Base-by-base conservation (phyloP, 30 jellyfish, hydroid and myxozoan species). In the Aurelia sp. region DNA sequence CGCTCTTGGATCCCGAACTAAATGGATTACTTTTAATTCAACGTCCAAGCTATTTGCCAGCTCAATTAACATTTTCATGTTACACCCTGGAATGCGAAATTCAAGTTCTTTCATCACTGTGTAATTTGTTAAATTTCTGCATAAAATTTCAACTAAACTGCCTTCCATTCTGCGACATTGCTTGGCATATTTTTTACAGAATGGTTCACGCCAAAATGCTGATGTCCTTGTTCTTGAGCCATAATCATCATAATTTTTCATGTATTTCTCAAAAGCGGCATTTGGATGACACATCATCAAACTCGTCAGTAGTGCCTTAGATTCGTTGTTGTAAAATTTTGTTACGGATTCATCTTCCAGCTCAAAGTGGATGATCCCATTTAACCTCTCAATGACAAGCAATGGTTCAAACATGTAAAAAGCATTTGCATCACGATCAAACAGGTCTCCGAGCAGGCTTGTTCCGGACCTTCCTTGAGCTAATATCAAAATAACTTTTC, bases 381-480 rank as follows among this genome's bases (percentile, higher is more conserved):
- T 57, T 4, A 51, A 40, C 44, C 86, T 55, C 33, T 86, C 90
- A 2, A 86, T 55, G 11, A 79, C 86, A 22, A 52, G 70, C 11
- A 76, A 71, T 8, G 96, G 96, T 53, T 86, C 96, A 12, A 76
- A 86, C 20, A 86, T 40, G 37, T 86, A 86, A 27, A 86, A 76
- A 23, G 86, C 90, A 21, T 86, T 73, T 23, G 11, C 52, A 33
- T 86, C 90, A 7, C 86, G 85, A 69, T 86, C 78, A 35, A 86
- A 76, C 21, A 86, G 18, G 27, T 76, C 81, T 3, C 91, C 96
- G 19, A 86, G 48, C 27, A 86, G 48, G 40, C 90, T 76, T 69
- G 81, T 76, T 51, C 96, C 96, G 12, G 96, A 73, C 62, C 96
- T 55, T 37, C 96, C 96, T 60, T 76, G 96, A 16, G 90, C 87